Evolutionary conservation across 2,888 invertebrate species (phyloP), one percentile per base, ranked within the genome.

Genomic region (Silvanus unidentatus): DNA sequence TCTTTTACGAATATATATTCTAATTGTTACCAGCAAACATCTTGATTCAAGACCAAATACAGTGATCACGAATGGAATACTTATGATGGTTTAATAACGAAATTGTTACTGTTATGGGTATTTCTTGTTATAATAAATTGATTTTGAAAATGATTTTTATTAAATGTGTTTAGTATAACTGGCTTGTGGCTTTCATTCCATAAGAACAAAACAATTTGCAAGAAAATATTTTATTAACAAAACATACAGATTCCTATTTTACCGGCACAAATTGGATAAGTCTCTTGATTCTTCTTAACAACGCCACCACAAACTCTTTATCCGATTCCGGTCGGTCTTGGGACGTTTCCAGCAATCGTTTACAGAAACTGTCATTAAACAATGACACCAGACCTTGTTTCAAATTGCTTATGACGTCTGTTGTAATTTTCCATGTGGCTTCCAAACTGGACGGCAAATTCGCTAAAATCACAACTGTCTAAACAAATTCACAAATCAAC

Each of bases 361-460:
- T 82, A 42, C 84, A 80, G 70, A 90, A 89, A 50, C 84, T 81
- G 63, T 89, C 89, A 60, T 84, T 88, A 66, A 90, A 86, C 12
- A 84, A 77, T 0, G 82, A 79, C 22, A 85, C 77, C 9, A 90
- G 75, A 27, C 81, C 82, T 64, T 86, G 83, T 59, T 85, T 84
- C 42, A 89, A 71, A 57, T 79, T 79, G 22, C 79, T 74, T 42
- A 87, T 74, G 48, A 83, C 83, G 54, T 80, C 79, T 2, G 75
- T 73, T 1, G 78, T 75, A 30, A 79, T 73, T 61, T 77, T 75
- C 78, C 80, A 79, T 52, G 74, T 73, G 8, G 74, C 74, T 55
- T 77, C 75, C 15, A 72, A 65, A 15, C 74, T 66, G 12, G 72
- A 68, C 10, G 72, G 63, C 38, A 73, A 61, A 39, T 71, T 69